Evolutionary conservation across 2,888 invertebrate genomes (phyloP), one percentile per base, ranked within the genome.

Genomic region (Chloroclysta siterata): DNA sequence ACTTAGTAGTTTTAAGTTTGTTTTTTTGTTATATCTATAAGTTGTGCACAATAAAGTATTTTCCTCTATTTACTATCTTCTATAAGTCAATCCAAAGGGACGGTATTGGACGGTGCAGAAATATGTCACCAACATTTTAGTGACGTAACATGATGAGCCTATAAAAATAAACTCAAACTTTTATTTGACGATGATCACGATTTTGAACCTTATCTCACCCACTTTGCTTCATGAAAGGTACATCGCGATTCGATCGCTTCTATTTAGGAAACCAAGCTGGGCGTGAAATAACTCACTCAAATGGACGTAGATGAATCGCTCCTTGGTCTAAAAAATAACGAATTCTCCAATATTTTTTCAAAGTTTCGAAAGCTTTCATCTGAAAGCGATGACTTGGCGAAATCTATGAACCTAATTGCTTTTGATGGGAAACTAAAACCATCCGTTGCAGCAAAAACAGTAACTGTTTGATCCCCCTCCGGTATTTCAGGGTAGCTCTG

Each of bases 201-300:
- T 46, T 46, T 46, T 46, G 8, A 46, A 46, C 46, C 44, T 44
- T 44, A 46, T 17, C 22, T 22, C 3, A 22, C 22, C 22, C n/a
- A 42, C 44, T 15, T 8, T 44, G 17, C 46, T 17, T 46, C 17
- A 46, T 44, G 44, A 44, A 44, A 46, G 17, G 46, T 11, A 17
- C 15, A 46, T 17, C 17, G 17, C 10, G 46, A 46, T 15, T 17
- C 17, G 15, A 36, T 36, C 36, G 4, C 4, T 11, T 8, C 51
- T 36, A 36, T 36, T 51, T 51, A 52, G 17, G 15, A 41, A 52
- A 53, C 53, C 36, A 53, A 48, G 42, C 42, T 44, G 67, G 69
- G 72, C 70, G 72, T 33, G 69, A 73, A 74, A 74, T 77, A 75
- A 75, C 72, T 77, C 78, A 73, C 72, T 75, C 78, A 78, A 78